phyloP scores from a whole-genome alignment of 1,140 invertebrate genomes.

The Apis laboriosa region DNA sequence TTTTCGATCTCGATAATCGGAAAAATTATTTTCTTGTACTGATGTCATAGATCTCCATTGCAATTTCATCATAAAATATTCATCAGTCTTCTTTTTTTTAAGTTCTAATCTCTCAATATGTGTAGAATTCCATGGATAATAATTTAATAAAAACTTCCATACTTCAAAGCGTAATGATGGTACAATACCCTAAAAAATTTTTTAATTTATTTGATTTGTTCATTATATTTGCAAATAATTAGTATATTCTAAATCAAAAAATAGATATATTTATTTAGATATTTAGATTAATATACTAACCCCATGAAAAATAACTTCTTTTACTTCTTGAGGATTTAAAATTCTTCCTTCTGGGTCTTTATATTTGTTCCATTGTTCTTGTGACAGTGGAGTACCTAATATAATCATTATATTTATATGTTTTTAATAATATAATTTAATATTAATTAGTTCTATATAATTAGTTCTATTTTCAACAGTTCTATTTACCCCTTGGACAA shows the following conservation, averaged over 20 bases:
- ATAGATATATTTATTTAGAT: slow-evolving; percentile 18
- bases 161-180: slow-evolving; percentile 90
- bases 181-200: slow-evolving; percentile 83
- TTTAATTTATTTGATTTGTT: background rate
- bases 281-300: slow-evolving; percentile 81
- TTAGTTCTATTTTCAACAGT: slow-evolving; percentile 27
- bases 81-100: slow-evolving; percentile 88
- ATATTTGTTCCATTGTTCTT: slow-evolving; percentile 89
- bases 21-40: slow-evolving; percentile 94
- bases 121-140: slow-evolving; percentile 92
- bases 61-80: slow-evolving; percentile 97
- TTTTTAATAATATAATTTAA: slow-evolving; percentile 22
- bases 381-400: slow-evolving; percentile 86
- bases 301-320: slow-evolving; percentile 93
- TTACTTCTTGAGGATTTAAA: slow-evolving; percentile 85
- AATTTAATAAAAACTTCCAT: slow-evolving; percentile 97
- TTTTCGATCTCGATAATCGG: slow-evolving; percentile 94
- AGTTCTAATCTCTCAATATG: slow-evolving; percentile 86
- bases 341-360: slow-evolving; percentile 90
- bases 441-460: too few relatives aligned
- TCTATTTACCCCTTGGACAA: slow-evolving; percentile 77
- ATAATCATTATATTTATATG: slow-evolving; percentile 59
- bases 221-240: background rate
- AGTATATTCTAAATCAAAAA: background rate
- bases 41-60: slow-evolving; percentile 96